These are phyloP conservation scores for Narcine bancroftii DNA, from an alignment of 2,113 vertebrate species.

Conservation along the genomic window DNA sequence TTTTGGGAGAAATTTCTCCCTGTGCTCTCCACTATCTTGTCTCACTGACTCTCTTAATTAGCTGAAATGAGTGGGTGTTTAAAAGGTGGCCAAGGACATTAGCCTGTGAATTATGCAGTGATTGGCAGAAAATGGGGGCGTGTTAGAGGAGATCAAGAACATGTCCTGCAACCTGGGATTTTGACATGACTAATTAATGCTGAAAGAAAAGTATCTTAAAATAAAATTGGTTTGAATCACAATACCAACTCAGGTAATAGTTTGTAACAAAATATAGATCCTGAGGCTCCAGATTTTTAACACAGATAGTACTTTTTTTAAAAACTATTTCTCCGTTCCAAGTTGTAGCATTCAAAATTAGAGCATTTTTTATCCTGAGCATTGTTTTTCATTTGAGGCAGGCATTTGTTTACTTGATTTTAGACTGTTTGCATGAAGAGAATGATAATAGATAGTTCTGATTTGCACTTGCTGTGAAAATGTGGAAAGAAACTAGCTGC, in stretches of 20 bases:
- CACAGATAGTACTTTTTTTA: not conserved
- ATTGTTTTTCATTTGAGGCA: not conserved
- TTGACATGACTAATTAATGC: not conserved
- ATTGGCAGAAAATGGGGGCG: not conserved
- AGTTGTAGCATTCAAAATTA: too few species aligned
- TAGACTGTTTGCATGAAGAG: not conserved
- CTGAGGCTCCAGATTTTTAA: not conserved
- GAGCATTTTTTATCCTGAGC: not conserved
- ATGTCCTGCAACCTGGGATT: not conserved
- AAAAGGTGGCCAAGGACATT: not conserved
- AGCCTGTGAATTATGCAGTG: not conserved
- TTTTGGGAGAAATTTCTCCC: not conserved
- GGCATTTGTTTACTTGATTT: not conserved
- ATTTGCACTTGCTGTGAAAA: not conserved
- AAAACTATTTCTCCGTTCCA: not conserved
- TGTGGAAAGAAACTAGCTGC: not conserved
- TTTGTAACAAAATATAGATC: not conserved
- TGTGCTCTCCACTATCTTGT: not conserved
- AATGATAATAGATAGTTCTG: not conserved
- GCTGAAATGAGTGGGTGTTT: not conserved
- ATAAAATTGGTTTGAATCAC: not conserved
- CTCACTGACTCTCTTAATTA: not conserved
- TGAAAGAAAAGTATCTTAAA: not conserved
- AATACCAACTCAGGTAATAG: not conserved
- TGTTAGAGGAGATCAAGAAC: not conserved